Evolutionary conservation across 2,888 invertebrate genomes (phyloP), one percentile per base, ranked within the genome.

Genomic region (Cabera pusaria): DNA sequence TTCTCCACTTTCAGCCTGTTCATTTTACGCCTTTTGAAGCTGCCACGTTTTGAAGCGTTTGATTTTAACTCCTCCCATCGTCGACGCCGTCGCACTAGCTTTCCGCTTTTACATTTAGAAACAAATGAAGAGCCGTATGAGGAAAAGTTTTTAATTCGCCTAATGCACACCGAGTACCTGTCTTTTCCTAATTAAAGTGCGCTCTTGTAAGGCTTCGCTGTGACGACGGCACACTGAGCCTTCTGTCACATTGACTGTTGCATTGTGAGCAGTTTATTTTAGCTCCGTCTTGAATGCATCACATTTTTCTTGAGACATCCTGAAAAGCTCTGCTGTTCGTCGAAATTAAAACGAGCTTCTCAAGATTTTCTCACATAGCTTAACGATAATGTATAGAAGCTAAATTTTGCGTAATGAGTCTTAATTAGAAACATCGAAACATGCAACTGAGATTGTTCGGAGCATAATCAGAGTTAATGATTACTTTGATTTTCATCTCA

Each of bases 91-190:
- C 20, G 10, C 28, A 59, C 64, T 58, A 56, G 53, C 64, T 66
- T 63, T 65, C 52, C 58, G 61, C 66, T 64, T 79, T 73, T 74
- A 70, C 71, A 75, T 73, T 64, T 46, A 56, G 59, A 53, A 79
- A 83, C 80, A 84, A 84, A 80, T 75, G 81, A 73, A 65, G 70
- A 73, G 64, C 57, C 64, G 66, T 65, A 65, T 55, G 65, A 71
- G 71, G 63, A 65, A 72, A 71, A 73, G 70, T 81, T 86, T 86
- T 87, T 88, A 88, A 88, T 88, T 86, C 74, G 79, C 83, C 87
- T 87, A 87, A 88, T 88, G 88, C 84, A 85, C 70, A 60, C 65
- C 56, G 59, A 69, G 72, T 75, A 74, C 70, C 68, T 75, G 74
- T 72, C 69, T 74, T 74, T 79, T 72, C 65, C 71, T 74, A 74